Evolutionary conservation across 2,797 vertebrate genomes (phyloP).

Genomic region (Poeciliopsis paucimaculata): DNA sequence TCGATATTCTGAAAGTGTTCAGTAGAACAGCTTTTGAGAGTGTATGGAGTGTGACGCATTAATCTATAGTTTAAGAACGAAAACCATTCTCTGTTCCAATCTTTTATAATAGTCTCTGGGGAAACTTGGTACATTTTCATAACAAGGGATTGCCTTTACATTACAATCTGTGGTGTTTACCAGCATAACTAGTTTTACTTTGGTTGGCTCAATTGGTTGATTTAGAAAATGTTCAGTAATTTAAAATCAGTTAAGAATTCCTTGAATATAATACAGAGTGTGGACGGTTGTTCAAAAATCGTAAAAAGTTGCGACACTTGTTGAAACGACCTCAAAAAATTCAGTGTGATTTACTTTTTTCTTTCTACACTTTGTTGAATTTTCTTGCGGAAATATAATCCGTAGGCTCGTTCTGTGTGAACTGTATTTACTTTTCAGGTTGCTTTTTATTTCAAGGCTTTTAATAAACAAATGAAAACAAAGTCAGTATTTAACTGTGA

Average conservation of each 20-base stretch:
- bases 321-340: constrained; percentile 59
- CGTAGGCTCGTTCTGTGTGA: constrained; percentile 65
- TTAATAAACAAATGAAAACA: constrained; percentile 79
- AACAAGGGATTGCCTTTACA: constrained; percentile 46
- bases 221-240: not conserved
- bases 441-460: constrained; percentile 73
- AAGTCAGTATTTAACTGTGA: constrained; percentile 64
- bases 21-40: constrained; percentile 35
- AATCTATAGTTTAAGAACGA: constrained; percentile 23
- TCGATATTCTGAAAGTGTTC: constrained; percentile 48
- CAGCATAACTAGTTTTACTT: constrained; percentile 20
- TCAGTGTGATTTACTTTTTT: constrained; percentile 57
- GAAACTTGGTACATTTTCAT: constrained; percentile 34
- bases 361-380: constrained; percentile 50
- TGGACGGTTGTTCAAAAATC: constrained; percentile 37
- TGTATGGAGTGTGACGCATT: constrained; percentile 41
- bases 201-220: constrained; percentile 16
- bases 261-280: constrained; percentile 45
- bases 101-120: constrained; percentile 34
- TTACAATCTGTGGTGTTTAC: constrained; percentile 26
- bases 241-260: constrained; percentile 22
- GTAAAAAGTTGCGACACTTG: constrained; percentile 54
- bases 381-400: constrained; percentile 57
- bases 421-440: constrained; percentile 70
- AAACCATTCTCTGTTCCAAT: constrained; percentile 28